Percentiles rank a stretch among this genome's conserved stretches.
Evolutionary conservation across 2,797 vertebrate species (phyloP).

Genomic region (Tenualosa ilisha): DNA sequence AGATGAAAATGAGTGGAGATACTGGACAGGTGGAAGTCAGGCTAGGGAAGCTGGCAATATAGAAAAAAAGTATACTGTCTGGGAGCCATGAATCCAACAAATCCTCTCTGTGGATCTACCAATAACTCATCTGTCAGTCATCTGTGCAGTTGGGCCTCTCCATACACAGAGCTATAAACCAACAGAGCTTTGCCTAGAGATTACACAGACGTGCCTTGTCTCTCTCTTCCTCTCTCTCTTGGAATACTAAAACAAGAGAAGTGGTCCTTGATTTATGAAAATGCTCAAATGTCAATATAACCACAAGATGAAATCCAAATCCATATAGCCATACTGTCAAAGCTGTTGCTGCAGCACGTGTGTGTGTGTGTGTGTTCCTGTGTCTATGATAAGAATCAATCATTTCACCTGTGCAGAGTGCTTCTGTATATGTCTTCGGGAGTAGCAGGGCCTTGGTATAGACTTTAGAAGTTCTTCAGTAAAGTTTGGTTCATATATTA

Average conservation of each 20-base stretch:
- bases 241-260: constrained; percentile 19
- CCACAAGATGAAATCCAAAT: constrained; percentile 19
- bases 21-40: no score
- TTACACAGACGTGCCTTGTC: background rate
- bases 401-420: background rate
- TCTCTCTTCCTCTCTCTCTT: background rate
- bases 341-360: background rate
- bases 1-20: no score
- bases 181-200: background rate
- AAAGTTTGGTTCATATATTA: background rate
- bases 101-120: constrained; percentile 15
- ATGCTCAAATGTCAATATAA: constrained; percentile 12
- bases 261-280: constrained; percentile 21
- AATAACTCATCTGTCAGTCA: constrained; percentile 16
- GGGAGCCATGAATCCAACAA: constrained; percentile 14
- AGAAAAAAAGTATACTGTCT: background rate
- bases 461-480: background rate
- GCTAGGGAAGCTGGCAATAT: no score
- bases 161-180: background rate
- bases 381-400: background rate
- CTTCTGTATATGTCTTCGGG: background rate
- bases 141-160: background rate
- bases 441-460: background rate
- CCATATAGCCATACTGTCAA: background rate
- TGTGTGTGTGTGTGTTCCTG: background rate